A percentile compares a stretch with the other conserved stretches of the same genome.
Conservation (phyloP, 2,113 vertebrate genomes). For the Eretmochelys imbricata region DNA sequence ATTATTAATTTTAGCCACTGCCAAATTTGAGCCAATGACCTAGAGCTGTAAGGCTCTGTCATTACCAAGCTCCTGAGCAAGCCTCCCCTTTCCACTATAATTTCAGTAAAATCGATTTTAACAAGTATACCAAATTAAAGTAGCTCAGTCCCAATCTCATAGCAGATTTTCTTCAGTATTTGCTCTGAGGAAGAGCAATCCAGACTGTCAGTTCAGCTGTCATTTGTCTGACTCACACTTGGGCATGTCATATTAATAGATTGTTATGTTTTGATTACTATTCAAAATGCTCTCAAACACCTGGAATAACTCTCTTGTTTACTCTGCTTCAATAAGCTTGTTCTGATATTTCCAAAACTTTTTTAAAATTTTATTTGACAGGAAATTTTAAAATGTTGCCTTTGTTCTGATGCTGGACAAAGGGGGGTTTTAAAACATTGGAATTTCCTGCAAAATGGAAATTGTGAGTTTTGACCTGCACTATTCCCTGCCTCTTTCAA, state of each 20-base stretch:
- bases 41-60: background rate
- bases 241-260: background rate
- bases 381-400: slow-evolving; percentile 34
- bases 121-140: background rate
- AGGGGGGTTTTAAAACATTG: background rate
- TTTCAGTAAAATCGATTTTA: background rate
- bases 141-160: background rate
- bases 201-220: background rate
- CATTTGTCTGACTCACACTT: rapidly evolving
- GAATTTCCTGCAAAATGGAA: background rate
- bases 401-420: slow-evolving; percentile 3
- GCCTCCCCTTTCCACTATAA: background rate
- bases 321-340: background rate
- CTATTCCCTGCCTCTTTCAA: background rate
- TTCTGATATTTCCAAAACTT: slow-evolving; percentile 14
- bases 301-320: background rate
- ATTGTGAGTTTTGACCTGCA: background rate
- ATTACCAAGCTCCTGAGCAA: background rate
- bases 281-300: background rate
- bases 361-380: slow-evolving; percentile 24
- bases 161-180: background rate
- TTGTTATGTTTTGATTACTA: background rate
- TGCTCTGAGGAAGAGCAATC: background rate
- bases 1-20: background rate
- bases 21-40: rapidly evolving